Evolutionary conservation across 2,113 vertebrate species (phyloP).

Genomic region (Rhinopomastus cyanomelas): DNA sequence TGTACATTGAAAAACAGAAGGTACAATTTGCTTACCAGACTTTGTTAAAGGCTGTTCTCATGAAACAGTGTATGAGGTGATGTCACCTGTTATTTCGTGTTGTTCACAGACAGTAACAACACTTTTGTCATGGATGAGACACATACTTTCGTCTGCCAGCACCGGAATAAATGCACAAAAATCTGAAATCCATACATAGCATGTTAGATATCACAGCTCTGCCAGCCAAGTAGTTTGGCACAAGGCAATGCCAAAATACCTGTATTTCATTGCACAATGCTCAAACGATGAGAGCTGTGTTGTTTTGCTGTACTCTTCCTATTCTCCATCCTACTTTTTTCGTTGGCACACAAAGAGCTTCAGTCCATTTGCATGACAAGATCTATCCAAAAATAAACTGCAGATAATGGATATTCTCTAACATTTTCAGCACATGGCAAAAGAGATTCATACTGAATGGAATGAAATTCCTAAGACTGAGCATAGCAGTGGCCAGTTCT

Average conservation of each 20-base stretch:
- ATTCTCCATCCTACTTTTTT: background rate
- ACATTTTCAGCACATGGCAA: constrained; percentile 37
- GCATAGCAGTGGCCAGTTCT: background rate
- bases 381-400: constrained; percentile 12
- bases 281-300: background rate
- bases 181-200: background rate
- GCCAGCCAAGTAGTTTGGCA: background rate
- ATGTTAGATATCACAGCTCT: background rate
- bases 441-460: background rate
- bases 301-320: background rate
- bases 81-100: background rate
- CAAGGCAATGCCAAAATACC: background rate
- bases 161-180: background rate
- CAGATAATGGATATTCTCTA: background rate
- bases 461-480: background rate
- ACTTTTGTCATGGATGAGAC: background rate
- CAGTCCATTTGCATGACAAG: background rate
- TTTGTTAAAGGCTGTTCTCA: background rate
- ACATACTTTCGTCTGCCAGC: background rate
- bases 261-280: background rate
- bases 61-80: background rate
- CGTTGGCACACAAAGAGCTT: background rate
- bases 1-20: background rate
- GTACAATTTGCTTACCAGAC: background rate
- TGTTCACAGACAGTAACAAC: background rate